A percentile compares a stretch with the other conserved stretches of the same genome.
These are phyloP conservation scores for Petrosia ficiformis DNA, from an alignment of 37 sponge, comb jelly and placozoan species.

Conservation along the genomic window DNA sequence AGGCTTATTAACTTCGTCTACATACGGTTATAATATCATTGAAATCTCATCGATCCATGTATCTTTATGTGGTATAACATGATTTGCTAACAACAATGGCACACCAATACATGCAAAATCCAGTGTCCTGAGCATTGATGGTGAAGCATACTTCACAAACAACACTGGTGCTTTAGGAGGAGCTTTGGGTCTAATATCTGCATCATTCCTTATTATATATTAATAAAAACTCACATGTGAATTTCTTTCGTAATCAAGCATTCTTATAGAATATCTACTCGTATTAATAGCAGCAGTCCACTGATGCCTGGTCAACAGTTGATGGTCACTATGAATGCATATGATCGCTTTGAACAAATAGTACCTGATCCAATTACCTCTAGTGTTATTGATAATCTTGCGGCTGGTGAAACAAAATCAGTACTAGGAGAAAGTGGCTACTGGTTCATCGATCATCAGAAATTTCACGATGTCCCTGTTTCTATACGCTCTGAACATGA, in stretches of 20 bases:
- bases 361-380: conserved; percentile 25
- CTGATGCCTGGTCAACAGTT: conserved; percentile 20
- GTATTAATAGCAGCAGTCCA: not conserved
- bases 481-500: not conserved
- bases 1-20: not conserved
- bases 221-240: no score
- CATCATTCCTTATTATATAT: conserved; percentile 9
- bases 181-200: conserved; percentile 3
- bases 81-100: conserved; percentile 23
- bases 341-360: conserved; percentile 16
- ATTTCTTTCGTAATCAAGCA: no score
- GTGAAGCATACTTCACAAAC: conserved; percentile 4
- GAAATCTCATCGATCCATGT: conserved; percentile 6
- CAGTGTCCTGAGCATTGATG: conserved; percentile 1
- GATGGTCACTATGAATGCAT: not conserved
- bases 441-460: conserved; percentile 8
- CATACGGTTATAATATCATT: conserved; percentile 11
- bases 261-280: no score
- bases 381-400: not conserved
- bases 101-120: conserved; percentile 7
- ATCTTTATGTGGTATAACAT: conserved; percentile 21
- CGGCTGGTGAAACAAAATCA: not conserved
- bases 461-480: not conserved
- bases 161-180: conserved; percentile 48
- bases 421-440: conserved; percentile 12